These are phyloP conservation scores for pig (Sus scrofa) DNA, from an alignment of 2,113 vertebrate species.

Conservation along the genomic window T2T-Sscrofa CM000812.6:159988501-159989000, in stretches of 20 bases:
- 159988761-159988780: background rate
- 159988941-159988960: background rate
- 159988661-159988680: slow-evolving; percentile 45
- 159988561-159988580: slow-evolving; percentile 8
- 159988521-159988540: background rate
- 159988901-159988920: background rate
- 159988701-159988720: background rate
- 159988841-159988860: background rate
- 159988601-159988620: slow-evolving; percentile 75
- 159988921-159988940: background rate
- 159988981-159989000: background rate
- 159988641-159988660: slow-evolving; percentile 63
- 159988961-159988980: background rate
- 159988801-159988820: background rate
- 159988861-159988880: background rate
- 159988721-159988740: background rate
- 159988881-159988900: background rate
- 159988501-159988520: background rate
- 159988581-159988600: slow-evolving; percentile 62
- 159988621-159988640: slow-evolving; percentile 55
- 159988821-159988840: background rate
- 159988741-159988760: background rate
- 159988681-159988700: background rate
- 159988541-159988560: background rate
- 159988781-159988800: background rate